Evolutionary conservation across 2,113 vertebrate genomes (phyloP).

Genomic region (Rhineura floridana): DNA sequence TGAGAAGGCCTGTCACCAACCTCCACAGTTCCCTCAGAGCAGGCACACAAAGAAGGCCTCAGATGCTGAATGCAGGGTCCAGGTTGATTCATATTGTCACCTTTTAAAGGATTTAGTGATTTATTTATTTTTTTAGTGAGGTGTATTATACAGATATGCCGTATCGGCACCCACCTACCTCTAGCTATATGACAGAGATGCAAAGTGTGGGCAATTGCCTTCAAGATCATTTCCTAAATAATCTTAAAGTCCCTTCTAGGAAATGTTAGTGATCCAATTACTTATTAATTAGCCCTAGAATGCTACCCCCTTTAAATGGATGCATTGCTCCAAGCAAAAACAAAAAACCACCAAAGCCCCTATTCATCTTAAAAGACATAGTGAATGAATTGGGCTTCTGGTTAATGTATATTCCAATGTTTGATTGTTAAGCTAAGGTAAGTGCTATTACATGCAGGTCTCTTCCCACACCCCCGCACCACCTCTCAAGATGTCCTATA

Average conservation of each 20-base stretch:
- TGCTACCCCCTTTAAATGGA: background rate
- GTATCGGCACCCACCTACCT: background rate
- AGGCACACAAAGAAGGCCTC: too few species aligned
- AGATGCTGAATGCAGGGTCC: too few species aligned
- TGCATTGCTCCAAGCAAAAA: background rate
- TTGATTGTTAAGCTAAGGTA: constrained; percentile 10
- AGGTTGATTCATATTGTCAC: too few species aligned
- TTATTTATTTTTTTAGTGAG: background rate
- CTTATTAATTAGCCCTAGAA: constrained; percentile 13
- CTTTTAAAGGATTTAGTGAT: background rate
- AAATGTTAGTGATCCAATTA: constrained; percentile 2
- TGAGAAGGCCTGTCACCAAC: too few species aligned
- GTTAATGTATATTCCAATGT: constrained; percentile 22
- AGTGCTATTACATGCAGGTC: background rate
- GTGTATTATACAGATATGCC: background rate
- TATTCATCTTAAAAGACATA: background rate
- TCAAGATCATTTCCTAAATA: constrained; percentile 18
- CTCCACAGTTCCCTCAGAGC: too few species aligned
- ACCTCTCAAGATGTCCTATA: background rate
- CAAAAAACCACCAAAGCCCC: too few species aligned
- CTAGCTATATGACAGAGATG: background rate
- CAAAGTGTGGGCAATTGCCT: background rate
- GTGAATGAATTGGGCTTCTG: constrained; percentile 12
- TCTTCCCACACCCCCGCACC: too few species aligned
- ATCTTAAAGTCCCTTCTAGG: constrained; percentile 6